Base-by-base conservation (phyloP, 2,113 vertebrate genomes). In the Nycticryphes semicollaris region DNA sequence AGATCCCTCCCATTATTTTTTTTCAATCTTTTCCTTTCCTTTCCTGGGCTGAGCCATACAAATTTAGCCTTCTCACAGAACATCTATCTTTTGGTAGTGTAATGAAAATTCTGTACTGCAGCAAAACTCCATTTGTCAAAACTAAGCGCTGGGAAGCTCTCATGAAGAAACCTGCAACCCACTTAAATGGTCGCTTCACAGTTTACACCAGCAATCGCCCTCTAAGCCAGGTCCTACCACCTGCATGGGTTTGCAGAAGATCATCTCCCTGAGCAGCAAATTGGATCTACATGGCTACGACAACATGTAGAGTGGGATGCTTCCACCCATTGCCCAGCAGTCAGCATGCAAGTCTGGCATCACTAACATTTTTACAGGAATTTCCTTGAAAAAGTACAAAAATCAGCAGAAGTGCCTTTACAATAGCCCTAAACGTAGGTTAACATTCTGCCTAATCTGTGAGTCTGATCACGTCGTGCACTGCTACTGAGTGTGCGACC, bases 181-280 rank as follows among this genome's bases (percentile, higher is more conserved):
- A 3, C 18, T 51, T 31, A 23, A 66, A 72, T 5, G 33, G 57
- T 4, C 50, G 35, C 54, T 66, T 51, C 80, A 76, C 48, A 51
- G 21, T 33, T 51, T 28, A 51, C 43, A 51, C 35, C 2, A 0
- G n/a, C 9, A 50, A 27, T 35, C 8, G 0, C 67, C 23, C 67
- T 39, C 47, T 62, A 66, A 64, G 14, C 13, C 12, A 37, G 31
- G 4, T 51, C n/a, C 57, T 63, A 4, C 56, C 23, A 39, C 67
- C 7, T 8, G 5, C 4, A 1, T 7, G 3, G 0, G 35, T 24
- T 33, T 48, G 24, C 35, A 62, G 43, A 0, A 27, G 20, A 50
- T 28, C n/a, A 33, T 56, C 45, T 45, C 77, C 24, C 30, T 3
- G 13, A 81, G 60, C 47, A 57, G 75, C 75, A 82, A 68, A 72